Evolutionary conservation across 2,797 vertebrate genomes (phyloP), one percentile per base, ranked within the genome.

Genomic region (Molossus alvarezi): DNA sequence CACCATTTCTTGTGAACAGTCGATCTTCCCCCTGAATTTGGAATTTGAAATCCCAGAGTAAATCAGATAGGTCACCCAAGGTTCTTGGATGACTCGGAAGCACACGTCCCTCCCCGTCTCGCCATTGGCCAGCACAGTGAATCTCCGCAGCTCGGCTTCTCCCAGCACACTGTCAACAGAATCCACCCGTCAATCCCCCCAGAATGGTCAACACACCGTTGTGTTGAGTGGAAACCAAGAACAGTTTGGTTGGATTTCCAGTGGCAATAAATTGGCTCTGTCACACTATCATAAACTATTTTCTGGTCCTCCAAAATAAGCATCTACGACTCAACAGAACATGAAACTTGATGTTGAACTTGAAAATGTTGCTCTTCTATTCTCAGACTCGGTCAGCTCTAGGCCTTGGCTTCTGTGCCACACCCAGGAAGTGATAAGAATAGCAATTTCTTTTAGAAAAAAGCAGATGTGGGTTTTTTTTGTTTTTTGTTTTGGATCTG

Each of bases 1-100:
- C 53, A 41, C 11, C 64, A 71, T 62, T 79, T 96, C 77, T 57
- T 53, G 27, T 80, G 37, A 86, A 60, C 27, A 77, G 73, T 91
- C n/a, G 60, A 5, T 41, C 88, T 81, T 85, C 21, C 37, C 3
- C 3, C 53, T 55, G 23, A 79, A 64, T 80, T 41, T 60, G 64
- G 65, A 2, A 27, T 76, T 65, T 51, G 29, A 81, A 51, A 67
- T 84, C 17, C 7, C 53, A 25, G 18, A 81, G 14, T 89, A 72
- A 21, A 25, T 82, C 41, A 55, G 62, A 51, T 9, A 73, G 58
- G 60, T 21, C 55, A 25, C 9, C 13, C 27, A 57, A 0, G 51
- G 72, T 82, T 60, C 79, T 41, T 9, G 6, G 37, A 33, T 55
- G 53, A 72, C 25, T 75, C 57, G 51, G 29, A 88, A 71, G 58